A percentile compares a stretch with the other conserved stretches of the same genome.
Evolutionary conservation across 2,113 vertebrate species (phyloP).

Genomic region (Oceanodroma tethys): DNA sequence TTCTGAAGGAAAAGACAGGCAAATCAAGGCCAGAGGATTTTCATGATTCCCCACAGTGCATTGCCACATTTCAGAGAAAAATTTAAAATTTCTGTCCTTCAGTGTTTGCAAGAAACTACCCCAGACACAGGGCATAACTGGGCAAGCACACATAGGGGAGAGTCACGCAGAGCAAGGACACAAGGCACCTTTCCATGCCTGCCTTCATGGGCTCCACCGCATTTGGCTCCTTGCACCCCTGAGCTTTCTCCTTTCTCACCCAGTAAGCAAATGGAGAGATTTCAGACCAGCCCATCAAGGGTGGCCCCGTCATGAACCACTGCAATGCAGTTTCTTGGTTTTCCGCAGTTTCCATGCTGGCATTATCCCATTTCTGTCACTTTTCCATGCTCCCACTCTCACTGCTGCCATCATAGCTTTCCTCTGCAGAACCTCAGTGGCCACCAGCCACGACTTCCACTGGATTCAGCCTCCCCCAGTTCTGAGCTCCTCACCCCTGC

Average conservation of each 20-base stretch:
- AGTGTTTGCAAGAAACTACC: accelerated
- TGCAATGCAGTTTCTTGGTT: background rate
- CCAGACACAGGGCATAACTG: accelerated
- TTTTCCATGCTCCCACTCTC: background rate
- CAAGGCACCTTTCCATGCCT: accelerated
- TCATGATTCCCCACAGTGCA: background rate
- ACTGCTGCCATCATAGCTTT: background rate
- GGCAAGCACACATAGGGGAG: accelerated
- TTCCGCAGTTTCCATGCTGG: background rate
- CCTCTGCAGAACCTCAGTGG: background rate
- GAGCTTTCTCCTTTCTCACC: background rate
- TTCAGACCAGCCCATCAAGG: background rate
- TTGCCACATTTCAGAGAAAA: background rate
- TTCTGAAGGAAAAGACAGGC: background rate
- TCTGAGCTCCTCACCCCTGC: background rate
- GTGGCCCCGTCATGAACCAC: background rate
- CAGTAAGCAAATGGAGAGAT: background rate
- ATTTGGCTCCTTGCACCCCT: accelerated
- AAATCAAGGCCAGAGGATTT: background rate
- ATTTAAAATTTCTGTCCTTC: background rate
- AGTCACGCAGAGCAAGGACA: background rate
- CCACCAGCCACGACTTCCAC: background rate
- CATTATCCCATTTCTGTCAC: background rate
- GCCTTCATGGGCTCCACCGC: background rate
- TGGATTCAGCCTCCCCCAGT: background rate